Conservation (phyloP, 2,888 invertebrate species). For the Ceramica pisi region DNA sequence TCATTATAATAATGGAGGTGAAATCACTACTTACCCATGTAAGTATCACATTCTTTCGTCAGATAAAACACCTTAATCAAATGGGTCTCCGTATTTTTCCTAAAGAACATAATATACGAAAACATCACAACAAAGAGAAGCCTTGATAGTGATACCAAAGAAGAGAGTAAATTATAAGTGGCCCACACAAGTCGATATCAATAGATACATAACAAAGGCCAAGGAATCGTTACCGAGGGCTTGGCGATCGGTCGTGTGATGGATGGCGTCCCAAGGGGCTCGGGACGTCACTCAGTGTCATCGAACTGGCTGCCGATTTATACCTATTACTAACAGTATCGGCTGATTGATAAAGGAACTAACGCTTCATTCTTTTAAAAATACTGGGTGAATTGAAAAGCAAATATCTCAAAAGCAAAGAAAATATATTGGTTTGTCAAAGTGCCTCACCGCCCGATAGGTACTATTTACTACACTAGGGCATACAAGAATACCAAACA, state of each 20-base stretch:
- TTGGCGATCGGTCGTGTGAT: conserved; percentile 72
- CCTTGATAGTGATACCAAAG: conserved; percentile 26
- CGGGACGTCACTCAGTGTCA: conserved; percentile 76
- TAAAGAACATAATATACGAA: conserved; percentile 15
- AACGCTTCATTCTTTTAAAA: background rate
- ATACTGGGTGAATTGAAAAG: background rate
- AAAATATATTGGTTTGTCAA: too few relatives aligned
- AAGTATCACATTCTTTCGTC: background rate
- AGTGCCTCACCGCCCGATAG: too few relatives aligned
- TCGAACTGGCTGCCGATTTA: conserved; percentile 68
- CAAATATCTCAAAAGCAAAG: too few relatives aligned
- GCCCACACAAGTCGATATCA: conserved; percentile 62
- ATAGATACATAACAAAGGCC: conserved; percentile 70
- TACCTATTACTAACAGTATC: conserved; percentile 53
- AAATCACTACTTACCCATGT: too few relatives aligned
- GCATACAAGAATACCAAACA: too few relatives aligned
- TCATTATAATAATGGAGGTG: conserved; percentile 17
- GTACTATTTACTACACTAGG: too few relatives aligned
- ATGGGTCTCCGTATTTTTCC: background rate
- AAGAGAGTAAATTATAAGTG: conserved; percentile 57
- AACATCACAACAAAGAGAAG: conserved; percentile 22
- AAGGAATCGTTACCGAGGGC: conserved; percentile 73
- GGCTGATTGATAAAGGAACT: conserved; percentile 28
- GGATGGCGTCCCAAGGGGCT: conserved; percentile 74
- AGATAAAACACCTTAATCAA: background rate